Evolutionary conservation across 2,113 vertebrate species (phyloP).

Genomic region (Protobothrops flavoviridis): DNA sequence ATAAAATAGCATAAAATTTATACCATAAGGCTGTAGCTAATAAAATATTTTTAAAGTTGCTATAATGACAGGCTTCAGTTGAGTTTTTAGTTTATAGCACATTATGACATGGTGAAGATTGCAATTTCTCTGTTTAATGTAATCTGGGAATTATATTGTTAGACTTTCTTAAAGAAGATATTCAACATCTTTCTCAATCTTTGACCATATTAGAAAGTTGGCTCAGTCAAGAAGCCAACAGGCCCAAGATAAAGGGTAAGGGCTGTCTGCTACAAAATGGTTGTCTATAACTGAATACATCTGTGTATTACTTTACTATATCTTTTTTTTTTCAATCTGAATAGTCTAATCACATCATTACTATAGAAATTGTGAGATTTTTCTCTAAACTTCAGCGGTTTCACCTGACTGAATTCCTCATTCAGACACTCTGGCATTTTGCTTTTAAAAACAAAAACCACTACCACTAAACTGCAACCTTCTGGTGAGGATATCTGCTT

Average conservation of each 20-base stretch:
- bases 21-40: not conserved
- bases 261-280: not conserved
- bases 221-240: not conserved
- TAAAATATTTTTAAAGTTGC: not conserved
- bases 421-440: not conserved
- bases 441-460: not conserved
- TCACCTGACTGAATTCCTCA: not conserved
- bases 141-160: not conserved
- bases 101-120: not conserved
- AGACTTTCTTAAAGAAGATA: not conserved
- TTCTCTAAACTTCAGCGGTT: not conserved
- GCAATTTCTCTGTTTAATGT: not conserved
- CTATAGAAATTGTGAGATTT: not conserved
- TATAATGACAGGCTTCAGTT: not conserved
- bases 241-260: not conserved
- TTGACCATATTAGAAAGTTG: not conserved
- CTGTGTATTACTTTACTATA: not conserved
- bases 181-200: not conserved
- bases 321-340: not conserved
- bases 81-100: not conserved
- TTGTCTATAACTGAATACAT: not conserved
- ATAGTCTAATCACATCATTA: not conserved
- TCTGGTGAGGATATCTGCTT: not conserved
- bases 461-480: not conserved
- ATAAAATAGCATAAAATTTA: not conserved